Evolutionary conservation across 2,888 invertebrate species (phyloP).

Genomic region (Notodonta dromedarius): DNA sequence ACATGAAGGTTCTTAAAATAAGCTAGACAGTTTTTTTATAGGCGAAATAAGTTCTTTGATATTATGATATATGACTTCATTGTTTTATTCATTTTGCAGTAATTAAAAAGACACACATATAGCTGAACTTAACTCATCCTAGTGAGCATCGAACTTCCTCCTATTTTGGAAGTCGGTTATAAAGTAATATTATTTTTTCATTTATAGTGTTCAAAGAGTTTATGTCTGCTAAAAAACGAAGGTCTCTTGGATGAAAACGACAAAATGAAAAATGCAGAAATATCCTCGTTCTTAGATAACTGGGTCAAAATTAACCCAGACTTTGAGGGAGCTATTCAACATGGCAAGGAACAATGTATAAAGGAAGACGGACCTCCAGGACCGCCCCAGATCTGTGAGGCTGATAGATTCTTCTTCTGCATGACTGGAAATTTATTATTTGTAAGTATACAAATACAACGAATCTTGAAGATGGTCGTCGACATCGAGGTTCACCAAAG

Average conservation of each 20-base stretch:
- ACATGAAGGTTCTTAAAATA: background rate
- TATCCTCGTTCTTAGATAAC: constrained; percentile 44
- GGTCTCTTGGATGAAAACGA: constrained; percentile 51
- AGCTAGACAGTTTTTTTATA: background rate
- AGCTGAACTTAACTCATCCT: too few relatives aligned
- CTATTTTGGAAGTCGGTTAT: too few relatives aligned
- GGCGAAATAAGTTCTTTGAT: too few relatives aligned
- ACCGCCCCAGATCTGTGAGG: constrained; percentile 57
- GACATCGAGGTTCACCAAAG: too few relatives aligned
- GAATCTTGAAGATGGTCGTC: background rate
- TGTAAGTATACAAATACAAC: constrained; percentile 19
- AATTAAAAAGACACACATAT: too few relatives aligned
- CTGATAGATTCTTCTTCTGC: constrained; percentile 59
- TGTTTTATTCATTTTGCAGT: too few relatives aligned
- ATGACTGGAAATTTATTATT: constrained; percentile 50
- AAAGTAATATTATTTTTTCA: too few relatives aligned
- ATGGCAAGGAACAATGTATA: constrained; percentile 53
- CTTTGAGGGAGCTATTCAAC: constrained; percentile 46
- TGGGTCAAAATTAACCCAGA: constrained; percentile 49
- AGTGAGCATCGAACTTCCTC: too few relatives aligned
- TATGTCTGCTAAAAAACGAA: constrained; percentile 58
- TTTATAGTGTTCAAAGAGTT: constrained; percentile 57
- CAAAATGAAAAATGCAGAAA: constrained; percentile 49
- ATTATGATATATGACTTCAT: too few relatives aligned
- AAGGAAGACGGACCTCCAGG: constrained; percentile 43